Evolutionary conservation across 2,888 invertebrate species (phyloP), one percentile per base, ranked within the genome.

Genomic region (Acholoe squamosa): DNA sequence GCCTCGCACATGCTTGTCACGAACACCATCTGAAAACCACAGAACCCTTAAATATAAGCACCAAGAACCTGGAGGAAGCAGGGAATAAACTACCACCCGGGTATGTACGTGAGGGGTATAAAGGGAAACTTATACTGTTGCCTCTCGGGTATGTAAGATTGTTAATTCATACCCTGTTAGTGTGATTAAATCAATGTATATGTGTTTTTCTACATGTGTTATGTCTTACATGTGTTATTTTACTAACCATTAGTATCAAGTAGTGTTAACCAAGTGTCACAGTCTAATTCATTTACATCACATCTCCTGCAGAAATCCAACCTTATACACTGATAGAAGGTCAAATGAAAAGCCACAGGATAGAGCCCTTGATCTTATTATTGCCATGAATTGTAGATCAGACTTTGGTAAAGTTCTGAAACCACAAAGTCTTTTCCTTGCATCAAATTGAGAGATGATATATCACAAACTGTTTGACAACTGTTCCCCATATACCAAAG

Each of bases 1-100:
- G 52, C 34, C 31, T 14, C 54, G 71, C n/a, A 33, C 77, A 56
- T 84, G 84, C 33, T 84, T 90, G 25, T 84, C 90, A 28, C 43
- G 56, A 52, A 43, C 86, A 28, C 90, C 90, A 90, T 80, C 90
- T 90, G 90, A 77, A 90, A 90, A 71, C 90, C 86, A 86, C 54
- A 84, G 43, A 51, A 84, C 25, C 86, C 86, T 28, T 28, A 22
- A 86, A 54, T 54, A 28, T 86, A 52, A 86, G 54, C 54, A 86
- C 86, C 86, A 86, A 54, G 10, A 76, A 28, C 76, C 76, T 31
- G 22, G 22, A 61, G 61, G 19, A 61, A 61, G 61, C n/a, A 61
- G 5, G 61, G 61, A n/a, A 61, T 61, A 61, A 61, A 61, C 61
- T n/a, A 61, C 19, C 61, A 61, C 61, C 61, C 43, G 43, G 43